phyloP scores from a whole-genome alignment of 1,140 invertebrate species.

The Drosophila kohkoa region DNA sequence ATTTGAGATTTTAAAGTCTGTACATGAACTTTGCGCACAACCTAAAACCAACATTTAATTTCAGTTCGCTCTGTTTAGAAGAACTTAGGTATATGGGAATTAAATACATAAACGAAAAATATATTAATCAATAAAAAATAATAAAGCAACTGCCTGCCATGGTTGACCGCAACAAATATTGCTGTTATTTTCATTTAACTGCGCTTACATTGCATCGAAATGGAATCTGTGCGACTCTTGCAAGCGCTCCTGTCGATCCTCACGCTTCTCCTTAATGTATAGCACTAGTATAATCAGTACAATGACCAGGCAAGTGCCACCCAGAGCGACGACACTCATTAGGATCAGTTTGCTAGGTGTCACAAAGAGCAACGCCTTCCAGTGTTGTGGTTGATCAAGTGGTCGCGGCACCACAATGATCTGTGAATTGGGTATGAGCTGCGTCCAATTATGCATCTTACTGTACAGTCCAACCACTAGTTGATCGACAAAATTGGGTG shows the following conservation, averaged over 20 bases:
- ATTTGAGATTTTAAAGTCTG: constrained; percentile 27
- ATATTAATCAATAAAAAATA: constrained; percentile 22
- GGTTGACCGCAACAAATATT: constrained; percentile 30
- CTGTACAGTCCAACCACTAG: constrained; percentile 93
- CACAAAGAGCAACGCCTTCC: constrained; percentile 97
- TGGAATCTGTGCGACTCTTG: constrained; percentile 95
- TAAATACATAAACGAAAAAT: constrained; percentile 37
- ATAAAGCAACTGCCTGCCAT: constrained; percentile 37
- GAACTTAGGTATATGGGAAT: constrained; percentile 8
- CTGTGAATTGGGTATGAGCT: constrained; percentile 99
- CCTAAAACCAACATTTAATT: constrained; percentile 7
- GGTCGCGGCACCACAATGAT: constrained; percentile 97
- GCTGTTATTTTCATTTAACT: not conserved
- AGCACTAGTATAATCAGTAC: constrained; percentile 93
- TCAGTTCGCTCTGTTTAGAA: constrained; percentile 11
- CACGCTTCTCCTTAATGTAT: constrained; percentile 96
- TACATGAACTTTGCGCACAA: constrained; percentile 10
- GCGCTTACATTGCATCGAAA: constrained; percentile 90
- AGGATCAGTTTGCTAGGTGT: constrained; percentile 97
- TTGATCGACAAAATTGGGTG: constrained; percentile 98
- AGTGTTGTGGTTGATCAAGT: constrained; percentile 90
- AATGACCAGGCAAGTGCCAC: constrained; percentile 94
- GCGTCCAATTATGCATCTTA: constrained; percentile 91
- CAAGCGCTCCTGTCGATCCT: constrained; percentile 95
- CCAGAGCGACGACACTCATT: constrained; percentile 95